Percentiles rank a stretch among this genome's conserved stretches.
Evolutionary conservation across 1,140 invertebrate genomes (phyloP).

Genomic region (Platyura marginata): DNA sequence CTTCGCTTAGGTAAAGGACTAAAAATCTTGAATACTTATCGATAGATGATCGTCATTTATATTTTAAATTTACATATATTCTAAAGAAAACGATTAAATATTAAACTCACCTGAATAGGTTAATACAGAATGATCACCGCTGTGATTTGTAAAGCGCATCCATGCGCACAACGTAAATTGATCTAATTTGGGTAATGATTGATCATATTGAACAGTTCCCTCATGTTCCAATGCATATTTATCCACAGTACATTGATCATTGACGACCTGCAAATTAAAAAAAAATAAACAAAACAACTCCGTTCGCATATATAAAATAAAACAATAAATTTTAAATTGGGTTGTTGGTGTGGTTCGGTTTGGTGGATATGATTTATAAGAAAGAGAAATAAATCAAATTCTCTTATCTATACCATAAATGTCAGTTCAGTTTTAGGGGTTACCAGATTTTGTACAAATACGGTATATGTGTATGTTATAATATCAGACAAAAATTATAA

Average conservation of each 20-base stretch:
- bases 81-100: too few relatives aligned
- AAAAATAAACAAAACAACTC: not conserved
- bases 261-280: not conserved
- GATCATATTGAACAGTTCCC: slow-evolving; percentile 41
- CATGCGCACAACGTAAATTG: slow-evolving; percentile 67
- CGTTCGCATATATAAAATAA: not conserved
- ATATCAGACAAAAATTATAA: too few relatives aligned
- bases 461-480: too few relatives aligned
- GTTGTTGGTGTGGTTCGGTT: not conserved
- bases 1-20: too few relatives aligned
- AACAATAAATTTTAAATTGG: not conserved
- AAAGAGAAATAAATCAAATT: too few relatives aligned
- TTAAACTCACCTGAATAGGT: slow-evolving; percentile 70
- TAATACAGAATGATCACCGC: slow-evolving; percentile 59
- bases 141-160: slow-evolving; percentile 62
- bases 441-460: too few relatives aligned
- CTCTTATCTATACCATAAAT: too few relatives aligned
- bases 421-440: too few relatives aligned
- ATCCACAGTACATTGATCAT: slow-evolving; percentile 17
- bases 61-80: too few relatives aligned
- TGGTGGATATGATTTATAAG: too few relatives aligned
- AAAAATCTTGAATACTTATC: too few relatives aligned
- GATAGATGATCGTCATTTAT: too few relatives aligned
- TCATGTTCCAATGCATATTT: slow-evolving; percentile 24
- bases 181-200: slow-evolving; percentile 46